Evolutionary conservation across 1,140 invertebrate genomes (phyloP), one percentile per base, ranked within the genome.

Genomic region (Thaumatotibia leucotreta): DNA sequence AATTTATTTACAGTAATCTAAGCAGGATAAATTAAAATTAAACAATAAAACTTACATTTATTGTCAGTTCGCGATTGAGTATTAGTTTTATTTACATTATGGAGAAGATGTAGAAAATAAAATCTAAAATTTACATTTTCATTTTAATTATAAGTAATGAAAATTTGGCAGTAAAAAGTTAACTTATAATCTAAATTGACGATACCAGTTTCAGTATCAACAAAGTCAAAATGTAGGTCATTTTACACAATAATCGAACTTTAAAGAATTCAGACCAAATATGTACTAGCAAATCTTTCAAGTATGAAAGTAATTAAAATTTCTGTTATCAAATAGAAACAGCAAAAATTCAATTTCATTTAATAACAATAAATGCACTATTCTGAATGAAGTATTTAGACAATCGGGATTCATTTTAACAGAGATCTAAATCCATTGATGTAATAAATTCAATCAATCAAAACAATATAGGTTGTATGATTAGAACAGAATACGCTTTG

Each of bases 41-140:
- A 82, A 76, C 76, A 79, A 69, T 69, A 75, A 76, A 84, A 83
- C 75, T 79, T 82, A 84, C 79, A 76, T 69, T 87, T 89, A 89
- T 89, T 89, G 87, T 89, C 87, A 89, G 84, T 88, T 88, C 83
- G 82, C 77, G 74, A 74, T 86, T 84, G 86, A 89, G 86, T 89
- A 88, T 89, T 86, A 75, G 78, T 75, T 69, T 68, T 83, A 84
- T 89, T 86, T 86, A 88, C 83, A 88, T 73, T n/a, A 74, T 67
- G 54, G 72, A 54, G 69, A 73, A 78, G 70, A 77, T 73, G 63
- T 62, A 63, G 69, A 75, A 73, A 73, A 69, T 45, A 63, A 73
- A 76, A 62, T 63, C 23, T 45, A 64, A 68, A 70, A 68, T 70
- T 65, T 69, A 68, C 52, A 68, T 68, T 66, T 67, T 66, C 24